Base-by-base conservation (phyloP, 1,140 invertebrate species). In the Glossosoma conforme region DNA sequence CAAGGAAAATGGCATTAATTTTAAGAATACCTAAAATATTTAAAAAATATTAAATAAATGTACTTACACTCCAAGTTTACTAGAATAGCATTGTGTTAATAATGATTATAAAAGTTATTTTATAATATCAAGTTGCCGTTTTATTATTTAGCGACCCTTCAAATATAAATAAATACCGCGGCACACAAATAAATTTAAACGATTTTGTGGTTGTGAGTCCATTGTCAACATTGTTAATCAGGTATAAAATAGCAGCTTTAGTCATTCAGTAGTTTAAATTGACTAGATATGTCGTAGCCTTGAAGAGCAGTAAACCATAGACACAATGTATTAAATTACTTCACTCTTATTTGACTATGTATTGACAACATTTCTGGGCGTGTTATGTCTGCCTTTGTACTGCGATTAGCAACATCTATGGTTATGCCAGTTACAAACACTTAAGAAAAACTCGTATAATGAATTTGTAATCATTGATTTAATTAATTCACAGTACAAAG, bases 251-350 rank as follows among this genome's bases (percentile, higher is more conserved):
- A 33, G 32, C 32, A 15, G 15, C 32, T 4, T 33, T 11, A 33
- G 32, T 33, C 32, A 33, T 15, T 33, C 32, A 11, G 15, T 33
- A 33, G 32, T 13, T 33, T 33, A 33, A 33, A 15, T 33, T 33
- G 32, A 33, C 32, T 33, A 33, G 32, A 33, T 13, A 33, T 13
- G n/a, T 33, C 15, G n/a, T 33, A 33, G 32, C 32, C 32, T 33
- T 11, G 32, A 11, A 4, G 32, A 33, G 32, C 32, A 33, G 32
- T 33, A n/a, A 11, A 33, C 32, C 32, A 33, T 33, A 33, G 32
- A 33, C 32, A 33, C 32, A 33, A 33, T n/a, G n/a, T 33, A 33
- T 33, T 33, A 33, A 13, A 33, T 33, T 33, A 33, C 3, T 15
- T 33, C 4, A 11, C 32, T 15, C 4, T 33, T 33, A 11, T 13